These are phyloP conservation scores for Acipenser ruthenus DNA, from an alignment of 2,797 vertebrate genomes.

Conservation along the genomic window DNA sequence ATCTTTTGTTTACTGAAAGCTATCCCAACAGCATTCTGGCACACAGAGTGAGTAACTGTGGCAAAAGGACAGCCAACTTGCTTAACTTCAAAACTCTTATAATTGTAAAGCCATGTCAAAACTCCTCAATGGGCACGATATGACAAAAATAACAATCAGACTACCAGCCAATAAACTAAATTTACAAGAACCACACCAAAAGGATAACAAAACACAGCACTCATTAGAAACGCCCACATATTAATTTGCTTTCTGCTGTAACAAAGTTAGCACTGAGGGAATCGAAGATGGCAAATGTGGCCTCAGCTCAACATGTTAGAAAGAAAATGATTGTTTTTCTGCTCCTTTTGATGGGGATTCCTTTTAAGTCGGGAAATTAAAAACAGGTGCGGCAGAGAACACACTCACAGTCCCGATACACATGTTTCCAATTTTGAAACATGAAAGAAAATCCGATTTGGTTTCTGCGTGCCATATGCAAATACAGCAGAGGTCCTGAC, in stretches of 20 bases:
- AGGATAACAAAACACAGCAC: conserved; percentile 28
- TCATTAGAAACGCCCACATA: conserved; percentile 34
- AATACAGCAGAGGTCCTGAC: conserved; percentile 11
- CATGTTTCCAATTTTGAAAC: conserved; percentile 71
- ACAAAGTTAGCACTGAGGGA: conserved; percentile 33
- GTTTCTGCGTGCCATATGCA: conserved; percentile 61
- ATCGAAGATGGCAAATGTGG: conserved; percentile 44
- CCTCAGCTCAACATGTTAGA: conserved; percentile 63
- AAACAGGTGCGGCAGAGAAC: conserved; percentile 49
- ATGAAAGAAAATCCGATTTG: conserved; percentile 77
- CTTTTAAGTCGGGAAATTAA: conserved; percentile 72
- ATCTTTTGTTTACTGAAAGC: conserved; percentile 38
- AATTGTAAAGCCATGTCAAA: conserved; percentile 14
- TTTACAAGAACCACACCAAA: conserved; percentile 52
- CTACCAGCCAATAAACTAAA: conserved; percentile 39
- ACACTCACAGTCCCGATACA: conserved; percentile 74
- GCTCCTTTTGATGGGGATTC: conserved; percentile 83
- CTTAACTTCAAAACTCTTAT: conserved; percentile 16
- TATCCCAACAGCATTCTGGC: conserved; percentile 9
- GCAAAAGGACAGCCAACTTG: conserved; percentile 24
- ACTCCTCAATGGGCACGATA: not conserved
- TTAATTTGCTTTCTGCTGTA: conserved; percentile 40
- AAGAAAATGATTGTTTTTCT: conserved; percentile 78
- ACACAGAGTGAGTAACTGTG: conserved; percentile 23
- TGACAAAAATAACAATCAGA: not conserved